Base-by-base conservation (phyloP, 2,797 vertebrate species). In the Epinephelus coioides region DNA sequence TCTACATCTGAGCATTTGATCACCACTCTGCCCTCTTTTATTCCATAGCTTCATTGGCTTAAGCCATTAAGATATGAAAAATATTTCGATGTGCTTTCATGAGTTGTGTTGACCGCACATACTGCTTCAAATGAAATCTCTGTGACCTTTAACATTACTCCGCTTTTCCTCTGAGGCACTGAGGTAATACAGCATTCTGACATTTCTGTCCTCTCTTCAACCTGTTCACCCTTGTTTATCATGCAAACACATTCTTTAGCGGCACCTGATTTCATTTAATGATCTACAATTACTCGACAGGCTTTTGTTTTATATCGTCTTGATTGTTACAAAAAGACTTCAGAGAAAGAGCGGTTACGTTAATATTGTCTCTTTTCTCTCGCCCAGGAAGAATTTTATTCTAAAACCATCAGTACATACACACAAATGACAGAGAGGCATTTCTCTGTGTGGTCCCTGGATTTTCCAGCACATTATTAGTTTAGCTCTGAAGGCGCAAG, bases 191-290 rank as follows among this genome's bases (percentile, higher is more conserved):
- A 6, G 18, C n/a, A 23, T 30, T 51, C 2, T 61, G 12, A 62
- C 17, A 18, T 38, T 25, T 59, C 23, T 51, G 21, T 23, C 13
- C 23, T 66, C 15, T 23, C 44, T 65, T 64, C 17, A 59, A 69
- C 70, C 40, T 23, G 25, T 69, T 69, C 23, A 66, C 47, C 34
- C 43, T 44, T 38, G 12, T 54, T 15, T 49, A 38, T 17, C 8
- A 3, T 69, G 8, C 23, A 60, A 69, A 56, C 64, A 54, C 44
- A 76, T 27, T 46, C 34, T 30, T 11, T 47, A n/a, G n/a, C 53
- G 73, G 30, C 66, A 69, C 30, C 60, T 73, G 80, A 78, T 57
- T 70, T 59, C 13, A 70, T 55, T 72, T 70, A 57, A 78, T 54
- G n/a, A 57, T 49, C 51, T 40, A 15, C 44, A 66, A 46, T 83